Evolutionary conservation across 2,797 vertebrate genomes (phyloP), one percentile per base, ranked within the genome.

Genomic region (Syngnathus rostellatus): DNA sequence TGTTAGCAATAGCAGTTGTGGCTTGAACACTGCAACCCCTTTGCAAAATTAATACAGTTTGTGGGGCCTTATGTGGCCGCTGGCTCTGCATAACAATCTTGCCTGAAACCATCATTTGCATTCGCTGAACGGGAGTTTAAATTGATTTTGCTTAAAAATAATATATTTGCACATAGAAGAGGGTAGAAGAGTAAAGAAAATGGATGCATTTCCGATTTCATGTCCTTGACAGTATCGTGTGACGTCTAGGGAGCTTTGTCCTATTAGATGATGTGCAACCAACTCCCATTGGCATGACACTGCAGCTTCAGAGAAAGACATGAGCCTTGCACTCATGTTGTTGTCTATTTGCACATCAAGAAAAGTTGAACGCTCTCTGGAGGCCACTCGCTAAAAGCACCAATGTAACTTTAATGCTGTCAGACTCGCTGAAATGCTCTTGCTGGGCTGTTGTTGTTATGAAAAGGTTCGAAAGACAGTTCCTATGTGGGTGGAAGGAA

Each of bases 261-360:
- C 8, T 2, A 19, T 39, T n/a, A 59, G 39, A 40, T 9, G 14
- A 58, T 59, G 16, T 39, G 37, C 10, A 8, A 19, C 31, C 55
- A 38, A 8, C 55, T 58, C 31, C 55, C 38, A 31, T 19, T n/a
- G 57, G 37, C 38, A 59, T 58, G 55, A 58, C 31, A 58, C 37
- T 14, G 19, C 37, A 25, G 37, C 57, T 59, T 39, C 57, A 40
- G 57, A 58, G 31, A 59, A 1, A n/a, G 37, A 39, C 37, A 39
- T 39, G 37, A 39, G 57, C 57, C 8, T 19, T 37, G 37, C 31
- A 59, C n/a, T 37, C 57, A 10, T 40, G 38, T 59, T 19, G 57
- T 31, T 40, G 37, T 59, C 57, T 40, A 14, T 59, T 59, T 59
- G 16, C 57, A 59, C 57, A 59, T 39, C 57, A 40, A 59, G 57